Percentiles rank a stretch among this genome's conserved stretches.
Conservation (phyloP, 2,797 vertebrate species). For the Selene dorsalis region DNA sequence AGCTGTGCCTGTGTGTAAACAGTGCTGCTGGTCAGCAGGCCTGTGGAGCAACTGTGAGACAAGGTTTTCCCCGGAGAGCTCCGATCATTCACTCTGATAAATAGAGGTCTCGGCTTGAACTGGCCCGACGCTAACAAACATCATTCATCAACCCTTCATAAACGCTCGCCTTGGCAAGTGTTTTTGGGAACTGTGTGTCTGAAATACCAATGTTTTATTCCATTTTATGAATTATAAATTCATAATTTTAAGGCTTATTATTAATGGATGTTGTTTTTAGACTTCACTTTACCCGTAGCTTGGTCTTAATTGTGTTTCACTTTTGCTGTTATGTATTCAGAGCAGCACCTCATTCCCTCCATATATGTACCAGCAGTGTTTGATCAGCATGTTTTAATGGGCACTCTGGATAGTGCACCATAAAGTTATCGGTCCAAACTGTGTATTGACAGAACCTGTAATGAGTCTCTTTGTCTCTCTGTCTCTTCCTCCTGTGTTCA, state of each 20-base stretch:
- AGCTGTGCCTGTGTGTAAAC: slow-evolving; percentile 22
- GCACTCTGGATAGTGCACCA: slow-evolving; percentile 39
- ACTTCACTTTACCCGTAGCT: slow-evolving; percentile 16
- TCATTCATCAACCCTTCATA: slow-evolving; percentile 62
- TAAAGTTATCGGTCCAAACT: slow-evolving; percentile 53
- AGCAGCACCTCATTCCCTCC: slow-evolving; percentile 6
- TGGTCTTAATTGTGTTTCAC: slow-evolving; percentile 21
- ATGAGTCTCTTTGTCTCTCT: not conserved
- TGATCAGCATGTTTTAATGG: slow-evolving; percentile 53
- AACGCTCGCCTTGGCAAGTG: slow-evolving; percentile 41
- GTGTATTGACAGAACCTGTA: slow-evolving; percentile 24
- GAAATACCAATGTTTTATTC: slow-evolving; percentile 38
- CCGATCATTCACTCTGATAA: slow-evolving; percentile 62
- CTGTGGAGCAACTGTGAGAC: slow-evolving; percentile 11
- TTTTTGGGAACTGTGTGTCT: slow-evolving; percentile 22
- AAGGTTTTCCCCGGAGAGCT: slow-evolving; percentile 21
- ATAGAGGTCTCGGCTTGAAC: slow-evolving; percentile 48
- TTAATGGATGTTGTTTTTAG: slow-evolving; percentile 50
- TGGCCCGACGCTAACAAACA: slow-evolving; percentile 53
- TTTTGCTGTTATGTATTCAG: slow-evolving; percentile 18
- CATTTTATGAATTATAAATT: slow-evolving; percentile 65
- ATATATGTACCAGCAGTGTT: slow-evolving; percentile 12
- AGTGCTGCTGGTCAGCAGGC: slow-evolving; percentile 10
- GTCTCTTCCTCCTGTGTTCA: not conserved
- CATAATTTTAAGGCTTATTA: slow-evolving; percentile 55